Conservation (phyloP, 2,888 invertebrate genomes). For the Melitaea athalia region DNA sequence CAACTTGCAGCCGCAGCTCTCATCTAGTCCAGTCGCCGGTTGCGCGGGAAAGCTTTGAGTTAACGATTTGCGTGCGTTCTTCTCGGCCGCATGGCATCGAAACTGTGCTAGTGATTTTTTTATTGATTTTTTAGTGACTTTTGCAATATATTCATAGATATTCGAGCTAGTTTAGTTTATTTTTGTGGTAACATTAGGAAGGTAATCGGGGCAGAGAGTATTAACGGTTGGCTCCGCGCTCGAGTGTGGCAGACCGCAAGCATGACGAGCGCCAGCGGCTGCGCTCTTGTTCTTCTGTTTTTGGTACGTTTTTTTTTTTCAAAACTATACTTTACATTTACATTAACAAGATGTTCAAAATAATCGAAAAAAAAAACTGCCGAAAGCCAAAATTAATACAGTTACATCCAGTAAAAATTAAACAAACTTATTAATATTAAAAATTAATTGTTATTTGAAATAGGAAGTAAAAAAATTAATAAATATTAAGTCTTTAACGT, state of each 20-base stretch:
- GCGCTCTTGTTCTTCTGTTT: slow-evolving; percentile 71
- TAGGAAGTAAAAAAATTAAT: too few species aligned
- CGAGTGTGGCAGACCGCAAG: slow-evolving; percentile 80
- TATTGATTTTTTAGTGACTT: slow-evolving; percentile 6
- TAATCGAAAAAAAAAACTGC: not conserved
- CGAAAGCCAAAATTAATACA: too few species aligned
- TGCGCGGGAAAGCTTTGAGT: slow-evolving; percentile 44
- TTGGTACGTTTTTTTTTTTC: slow-evolving; percentile 67
- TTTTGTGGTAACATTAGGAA: slow-evolving; percentile 67
- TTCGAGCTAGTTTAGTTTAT: slow-evolving; percentile 39
- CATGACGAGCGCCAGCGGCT: slow-evolving; percentile 77
- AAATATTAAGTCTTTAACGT: too few species aligned
- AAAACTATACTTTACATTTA: slow-evolving; percentile 9
- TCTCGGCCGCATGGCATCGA: slow-evolving; percentile 14
- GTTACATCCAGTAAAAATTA: not conserved
- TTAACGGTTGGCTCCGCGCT: slow-evolving; percentile 81
- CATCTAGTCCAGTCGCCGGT: slow-evolving; percentile 33
- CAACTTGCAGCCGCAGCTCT: slow-evolving; percentile 43
- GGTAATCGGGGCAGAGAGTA: slow-evolving; percentile 81
- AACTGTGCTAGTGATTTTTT: slow-evolving; percentile 42
- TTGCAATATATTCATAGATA: slow-evolving; percentile 34
- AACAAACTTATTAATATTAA: too few species aligned
- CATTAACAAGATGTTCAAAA: not conserved
- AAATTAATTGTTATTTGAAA: too few species aligned
- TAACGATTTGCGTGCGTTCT: slow-evolving; percentile 25